A percentile compares a stretch with the other conserved stretches of the same genome.
phyloP scores from a whole-genome alignment of 2,797 vertebrate genomes.

The Takifugu ocellatus region DNA sequence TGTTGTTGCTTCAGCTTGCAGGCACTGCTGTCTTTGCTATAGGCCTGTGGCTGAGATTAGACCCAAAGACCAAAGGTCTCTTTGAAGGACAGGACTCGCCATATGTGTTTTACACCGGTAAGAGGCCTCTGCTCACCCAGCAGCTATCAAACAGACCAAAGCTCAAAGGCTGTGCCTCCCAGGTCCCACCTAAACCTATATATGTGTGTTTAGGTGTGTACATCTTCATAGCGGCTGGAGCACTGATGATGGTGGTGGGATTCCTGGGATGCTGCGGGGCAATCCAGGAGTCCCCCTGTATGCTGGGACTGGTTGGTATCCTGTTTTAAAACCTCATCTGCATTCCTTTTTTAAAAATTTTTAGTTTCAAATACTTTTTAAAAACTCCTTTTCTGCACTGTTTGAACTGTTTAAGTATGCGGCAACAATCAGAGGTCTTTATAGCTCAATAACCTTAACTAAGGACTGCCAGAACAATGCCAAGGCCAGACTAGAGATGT shows the following conservation, averaged over 20 bases:
- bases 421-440: conserved; percentile 1
- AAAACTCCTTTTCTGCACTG: not conserved
- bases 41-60: conserved; percentile 93
- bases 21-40: conserved; percentile 90
- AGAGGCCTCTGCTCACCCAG: conserved; percentile 17
- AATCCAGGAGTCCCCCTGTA: conserved; percentile 93
- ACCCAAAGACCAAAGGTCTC: conserved; percentile 86
- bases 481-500: conserved; percentile 41
- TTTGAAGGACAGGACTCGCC: conserved; percentile 80
- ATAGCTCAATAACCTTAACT: conserved; percentile 11
- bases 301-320: conserved; percentile 91
- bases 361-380: not conserved
- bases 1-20: conserved; percentile 77
- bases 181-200: not conserved
- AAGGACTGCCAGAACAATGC: conserved; percentile 18
- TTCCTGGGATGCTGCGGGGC: conserved; percentile 98
- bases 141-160: not conserved
- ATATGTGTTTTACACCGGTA: conserved; percentile 88
- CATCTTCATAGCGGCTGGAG: conserved; percentile 90
- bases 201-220: conserved; percentile 82
- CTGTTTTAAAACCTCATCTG: not conserved
- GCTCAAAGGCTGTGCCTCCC: not conserved
- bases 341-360: not conserved
- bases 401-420: not conserved
- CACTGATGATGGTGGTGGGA: conserved; percentile 96